A percentile compares a stretch with the other conserved stretches of the same genome.
Evolutionary conservation across 1,140 invertebrate species (phyloP).

Genomic region (Cotesia vestalis): DNA sequence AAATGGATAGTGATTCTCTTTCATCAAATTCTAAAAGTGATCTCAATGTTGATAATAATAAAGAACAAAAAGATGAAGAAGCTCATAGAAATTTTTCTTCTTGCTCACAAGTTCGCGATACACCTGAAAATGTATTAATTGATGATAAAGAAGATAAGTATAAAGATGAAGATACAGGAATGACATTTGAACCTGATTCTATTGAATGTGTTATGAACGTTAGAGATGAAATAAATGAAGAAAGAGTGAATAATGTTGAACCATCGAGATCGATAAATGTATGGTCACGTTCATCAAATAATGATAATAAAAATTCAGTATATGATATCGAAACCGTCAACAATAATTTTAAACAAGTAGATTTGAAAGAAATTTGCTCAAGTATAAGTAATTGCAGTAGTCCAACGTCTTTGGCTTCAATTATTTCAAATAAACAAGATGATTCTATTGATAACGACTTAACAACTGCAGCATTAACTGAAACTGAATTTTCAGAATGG

Average conservation of each 20-base stretch:
- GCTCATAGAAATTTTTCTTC: constrained; percentile 47
- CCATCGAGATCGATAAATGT: constrained; percentile 7
- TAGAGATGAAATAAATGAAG: constrained; percentile 12
- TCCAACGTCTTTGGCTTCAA: constrained; percentile 58
- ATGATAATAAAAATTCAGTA: constrained; percentile 16
- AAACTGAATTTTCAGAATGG: constrained; percentile 88
- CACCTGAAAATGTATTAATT: constrained; percentile 53
- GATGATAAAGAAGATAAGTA: constrained; percentile 57
- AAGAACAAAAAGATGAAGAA: constrained; percentile 39
- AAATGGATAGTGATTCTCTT: constrained; percentile 73
- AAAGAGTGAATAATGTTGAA: background rate
- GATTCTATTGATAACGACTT: constrained; percentile 69
- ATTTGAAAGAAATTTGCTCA: constrained; percentile 52
- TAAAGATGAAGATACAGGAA: constrained; percentile 48
- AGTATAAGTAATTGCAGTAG: constrained; percentile 63
- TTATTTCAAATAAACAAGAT: constrained; percentile 59
- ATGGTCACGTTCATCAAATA: constrained; percentile 16
- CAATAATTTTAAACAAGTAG: constrained; percentile 53
- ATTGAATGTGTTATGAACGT: constrained; percentile 52
- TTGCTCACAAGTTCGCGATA: constrained; percentile 57
- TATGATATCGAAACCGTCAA: constrained; percentile 52
- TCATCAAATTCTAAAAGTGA: constrained; percentile 63
- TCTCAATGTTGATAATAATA: constrained; percentile 40
- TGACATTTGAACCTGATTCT: constrained; percentile 60
- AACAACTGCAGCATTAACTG: constrained; percentile 76